Base-by-base conservation (phyloP, 2,888 invertebrate genomes). In the Hydrotaea diabolus region DNA sequence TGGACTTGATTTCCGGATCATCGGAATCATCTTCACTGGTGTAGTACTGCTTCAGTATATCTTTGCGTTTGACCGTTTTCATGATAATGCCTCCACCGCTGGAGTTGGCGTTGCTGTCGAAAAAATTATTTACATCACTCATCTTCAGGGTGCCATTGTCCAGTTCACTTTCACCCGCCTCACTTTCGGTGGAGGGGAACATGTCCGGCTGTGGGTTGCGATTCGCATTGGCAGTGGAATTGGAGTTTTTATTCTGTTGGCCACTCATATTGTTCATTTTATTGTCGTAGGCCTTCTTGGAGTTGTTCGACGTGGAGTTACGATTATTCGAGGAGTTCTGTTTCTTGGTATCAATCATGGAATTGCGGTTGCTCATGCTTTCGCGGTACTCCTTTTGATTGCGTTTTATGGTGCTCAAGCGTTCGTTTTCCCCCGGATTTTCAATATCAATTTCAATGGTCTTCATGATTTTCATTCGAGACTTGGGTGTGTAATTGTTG, bases 31-130 rank as follows among this genome's bases (percentile, higher is more conserved):
- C 94, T 86, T 93, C 93, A 88, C 93, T 93, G 72, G 93, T 93
- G 83, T 94, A 94, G 90, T 96, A 96, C 91, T 95, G 95, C 89
- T 95, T 95, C 36, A 96, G 92, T 87, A 96, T 96, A 90, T 95
- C 95, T 90, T 95, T 94, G 59, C 96, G 93, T 87, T 95, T 96
- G 0, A 96, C 95, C 23, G 95, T 95, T 93, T 95, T 95, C 93
- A 96, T 94, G 2, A 92, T 89, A 77, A 95, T 94, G 81, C 95
- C 95, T n/a, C 94, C 95, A 26, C 75, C 19, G 78, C 88, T 72
- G 78, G 75, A 59, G 19, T 81, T 71, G 79, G 79, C 77, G 86
- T 89, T 87, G 59, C 89, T 89, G 71, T 91, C 91, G 39, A 92
- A 91, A 77, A 92, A 92, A 79, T 91, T 91, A 81, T 95, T 95